These are phyloP conservation scores for Petrophora chlorosata DNA, from an alignment of 2,888 invertebrate genomes.

Conservation along the genomic window DNA sequence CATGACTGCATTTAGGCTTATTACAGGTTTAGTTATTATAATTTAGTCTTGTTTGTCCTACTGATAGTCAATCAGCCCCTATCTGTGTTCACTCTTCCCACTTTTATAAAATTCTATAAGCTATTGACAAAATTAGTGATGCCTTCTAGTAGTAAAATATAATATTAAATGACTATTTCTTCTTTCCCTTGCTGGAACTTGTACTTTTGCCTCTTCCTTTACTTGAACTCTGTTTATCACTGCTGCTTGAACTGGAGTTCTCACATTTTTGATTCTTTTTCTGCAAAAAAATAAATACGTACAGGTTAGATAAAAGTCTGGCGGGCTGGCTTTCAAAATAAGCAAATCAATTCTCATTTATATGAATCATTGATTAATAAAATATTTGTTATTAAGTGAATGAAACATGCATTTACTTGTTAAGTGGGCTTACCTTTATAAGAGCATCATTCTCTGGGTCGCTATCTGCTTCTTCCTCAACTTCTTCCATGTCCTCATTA, in stretches of 20 bases:
- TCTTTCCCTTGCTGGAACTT: conserved; percentile 37
- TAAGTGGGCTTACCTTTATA: conserved; percentile 93
- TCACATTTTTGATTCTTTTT: conserved; percentile 64
- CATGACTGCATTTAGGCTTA: no score
- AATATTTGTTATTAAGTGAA: no score
- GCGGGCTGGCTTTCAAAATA: no score
- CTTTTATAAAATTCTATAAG: no score
- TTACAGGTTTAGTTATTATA: no score
- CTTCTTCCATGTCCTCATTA: conserved; percentile 63
- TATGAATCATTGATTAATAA: no score
- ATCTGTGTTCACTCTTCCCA: no score
- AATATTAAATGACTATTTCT: conserved; percentile 37
- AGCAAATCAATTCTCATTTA: no score
- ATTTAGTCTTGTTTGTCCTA: no score
- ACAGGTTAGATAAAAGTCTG: no score
- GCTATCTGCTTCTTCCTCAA: conserved; percentile 81
- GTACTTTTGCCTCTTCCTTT: conserved; percentile 48
- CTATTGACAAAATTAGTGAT: no score
- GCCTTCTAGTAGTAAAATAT: neutral
- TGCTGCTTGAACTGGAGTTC: conserved; percentile 46
- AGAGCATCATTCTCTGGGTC: conserved; percentile 88
- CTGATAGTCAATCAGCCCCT: no score
- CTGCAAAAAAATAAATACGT: conserved; percentile 43
- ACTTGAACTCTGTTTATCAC: conserved; percentile 55
- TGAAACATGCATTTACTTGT: neutral